Evolutionary conservation across 2,888 invertebrate species (phyloP).

Genomic region (Beris morrisii): DNA sequence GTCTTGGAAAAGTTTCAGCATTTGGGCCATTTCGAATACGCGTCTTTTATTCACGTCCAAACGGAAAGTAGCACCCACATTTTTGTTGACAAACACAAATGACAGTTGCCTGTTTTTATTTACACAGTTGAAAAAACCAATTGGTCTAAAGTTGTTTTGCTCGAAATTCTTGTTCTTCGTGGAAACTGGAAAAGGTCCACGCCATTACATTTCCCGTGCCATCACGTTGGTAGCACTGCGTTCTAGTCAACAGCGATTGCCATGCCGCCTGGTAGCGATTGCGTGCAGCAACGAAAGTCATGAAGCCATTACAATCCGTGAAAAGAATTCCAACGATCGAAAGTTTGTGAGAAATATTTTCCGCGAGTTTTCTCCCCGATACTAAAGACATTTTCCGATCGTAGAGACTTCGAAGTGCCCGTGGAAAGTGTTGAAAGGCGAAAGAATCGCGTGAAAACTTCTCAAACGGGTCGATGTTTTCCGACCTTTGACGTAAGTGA

Average conservation of each 20-base stretch:
- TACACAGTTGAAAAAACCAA: constrained; percentile 1
- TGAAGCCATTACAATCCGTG: constrained; percentile 24
- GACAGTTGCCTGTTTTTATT: constrained; percentile 12
- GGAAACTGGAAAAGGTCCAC: no score
- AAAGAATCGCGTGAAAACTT: constrained; percentile 1
- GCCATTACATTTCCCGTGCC: no score
- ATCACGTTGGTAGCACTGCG: no score
- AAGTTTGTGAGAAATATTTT: constrained; percentile 6
- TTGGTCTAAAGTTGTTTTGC: constrained; percentile 18
- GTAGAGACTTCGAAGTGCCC: no score
- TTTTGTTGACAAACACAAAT: constrained; percentile 12
- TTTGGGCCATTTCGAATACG: constrained; percentile 17
- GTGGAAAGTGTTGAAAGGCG: neutral
- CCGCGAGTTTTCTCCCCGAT: neutral
- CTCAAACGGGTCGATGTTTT: constrained; percentile 1
- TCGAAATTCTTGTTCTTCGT: no score
- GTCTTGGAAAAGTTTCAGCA: constrained; percentile 46
- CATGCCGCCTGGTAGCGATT: constrained; percentile 14
- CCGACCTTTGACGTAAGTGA: constrained; percentile 28
- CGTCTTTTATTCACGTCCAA: neutral
- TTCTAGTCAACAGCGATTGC: neutral
- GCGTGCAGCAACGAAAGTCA: constrained; percentile 5
- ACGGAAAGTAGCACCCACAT: constrained; percentile 4
- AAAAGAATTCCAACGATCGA: constrained; percentile 3
- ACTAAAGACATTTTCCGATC: neutral